Evolutionary conservation across 2,797 vertebrate species (phyloP), one percentile per base, ranked within the genome.

Genomic region (Scolopax rusticola): DNA sequence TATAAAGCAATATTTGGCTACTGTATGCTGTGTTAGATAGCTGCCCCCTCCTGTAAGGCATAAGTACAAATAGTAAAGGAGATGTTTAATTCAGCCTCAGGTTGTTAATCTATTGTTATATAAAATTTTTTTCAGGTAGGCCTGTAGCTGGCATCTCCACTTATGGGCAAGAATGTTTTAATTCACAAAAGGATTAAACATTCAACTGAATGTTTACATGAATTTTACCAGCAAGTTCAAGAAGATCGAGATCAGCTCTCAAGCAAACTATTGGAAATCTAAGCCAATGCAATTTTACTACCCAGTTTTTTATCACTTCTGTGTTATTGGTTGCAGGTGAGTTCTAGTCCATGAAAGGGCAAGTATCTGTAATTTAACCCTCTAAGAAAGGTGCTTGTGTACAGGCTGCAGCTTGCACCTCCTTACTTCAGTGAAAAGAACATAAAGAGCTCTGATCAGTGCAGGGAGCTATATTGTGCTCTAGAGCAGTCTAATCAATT

Each of bases 211-310:
- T 15, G 18, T 76, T 84, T 91, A 76, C 40, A 17, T 75, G 5
- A 81, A 41, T 89, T 94, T 88, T 79, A 75, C 33, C 40, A 83
- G 21, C 9, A 89, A 69, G 82, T 95, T 79, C 76, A 81, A 54
- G 33, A 64, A 54, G 41, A 75, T 50, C 40, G 68, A 92, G 53
- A 74, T 80, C 75, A 71, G 24, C 10, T 84, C 38, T 83, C 45
- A 80, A 89, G 70, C 11, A 50, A 88, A 57, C 25, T 7, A 28
- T 36, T 70, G 38, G 54, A 77, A 94, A 89, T 65, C 38, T 65
- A 89, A 84, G 43, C 23, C 77, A 68, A 78, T 63, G 47, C 15
- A 60, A n/a, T 89, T 86, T 65, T 45, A 76, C 40, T 71, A 27
- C 24, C 12, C 47, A 84, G 47, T 63, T 88, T 96, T 92, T 80